Conservation (phyloP, 2,797 vertebrate species). For the Potorous gilbertii region DNA sequence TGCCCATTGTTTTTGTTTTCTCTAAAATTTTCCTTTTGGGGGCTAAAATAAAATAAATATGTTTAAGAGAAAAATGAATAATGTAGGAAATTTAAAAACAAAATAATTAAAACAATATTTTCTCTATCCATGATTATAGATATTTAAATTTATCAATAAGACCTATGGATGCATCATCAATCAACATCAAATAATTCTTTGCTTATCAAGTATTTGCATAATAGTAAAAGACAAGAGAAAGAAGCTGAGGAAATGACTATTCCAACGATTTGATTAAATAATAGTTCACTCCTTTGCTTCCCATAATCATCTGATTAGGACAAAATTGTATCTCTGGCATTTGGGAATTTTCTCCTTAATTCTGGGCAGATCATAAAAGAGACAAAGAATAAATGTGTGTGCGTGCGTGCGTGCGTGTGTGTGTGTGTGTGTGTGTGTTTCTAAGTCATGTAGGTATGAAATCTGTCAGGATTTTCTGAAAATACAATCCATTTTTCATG, state of each 20-base stretch:
- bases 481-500: conserved; percentile 66
- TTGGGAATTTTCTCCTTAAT: conserved; percentile 32
- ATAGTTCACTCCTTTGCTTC: background rate
- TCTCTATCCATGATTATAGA: conserved; percentile 40
- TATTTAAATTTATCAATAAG: conserved; percentile 44
- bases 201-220: conserved; percentile 53
- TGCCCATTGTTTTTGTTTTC: background rate
- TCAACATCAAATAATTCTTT: conserved; percentile 5
- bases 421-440: background rate
- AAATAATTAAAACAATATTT: conserved; percentile 40
- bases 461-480: conserved; percentile 48
- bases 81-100: conserved; percentile 30
- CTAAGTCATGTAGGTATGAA: conserved; percentile 41
- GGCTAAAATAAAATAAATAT: background rate
- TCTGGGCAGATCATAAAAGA: conserved; percentile 46
- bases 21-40: conserved; percentile 7
- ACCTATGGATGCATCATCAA: conserved; percentile 17
- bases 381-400: background rate
- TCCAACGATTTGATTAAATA: background rate
- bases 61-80: conserved; percentile 31
- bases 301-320: conserved; percentile 29
- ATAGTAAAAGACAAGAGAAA: conserved; percentile 36
- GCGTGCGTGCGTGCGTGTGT: background rate
- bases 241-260: background rate
- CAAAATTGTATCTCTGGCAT: conserved; percentile 35